These are phyloP conservation scores for Trachemys scripta DNA, from an alignment of 2,113 vertebrate species.

Conservation along the genomic window DNA sequence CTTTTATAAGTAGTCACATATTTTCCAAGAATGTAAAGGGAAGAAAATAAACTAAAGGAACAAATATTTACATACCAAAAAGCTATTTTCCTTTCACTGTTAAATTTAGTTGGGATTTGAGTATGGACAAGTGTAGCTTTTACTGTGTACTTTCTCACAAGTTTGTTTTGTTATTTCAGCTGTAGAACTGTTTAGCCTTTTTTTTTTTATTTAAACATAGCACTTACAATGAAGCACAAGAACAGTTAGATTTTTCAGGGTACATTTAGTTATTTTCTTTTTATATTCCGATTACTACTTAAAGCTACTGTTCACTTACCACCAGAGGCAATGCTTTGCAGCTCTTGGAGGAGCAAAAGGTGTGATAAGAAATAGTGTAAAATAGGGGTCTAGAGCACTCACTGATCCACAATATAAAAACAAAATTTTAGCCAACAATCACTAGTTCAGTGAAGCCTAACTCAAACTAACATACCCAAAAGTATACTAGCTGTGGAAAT, in stretches of 20 bases:
- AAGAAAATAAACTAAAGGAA: background rate
- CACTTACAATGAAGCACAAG: background rate
- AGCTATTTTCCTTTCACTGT: constrained; percentile 15
- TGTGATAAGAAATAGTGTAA: background rate
- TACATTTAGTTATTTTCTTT: background rate
- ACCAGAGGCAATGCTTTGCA: constrained; percentile 2
- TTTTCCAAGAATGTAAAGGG: background rate
- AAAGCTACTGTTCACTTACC: constrained; percentile 1
- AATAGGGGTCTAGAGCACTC: constrained; percentile 25
- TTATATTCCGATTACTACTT: background rate
- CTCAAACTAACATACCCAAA: constrained; percentile 42
- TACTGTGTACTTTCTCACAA: background rate
- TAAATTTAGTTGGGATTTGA: constrained; percentile 10
- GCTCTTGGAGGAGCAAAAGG: constrained; percentile 8
- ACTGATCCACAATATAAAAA: constrained; percentile 37
- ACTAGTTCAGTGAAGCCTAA: constrained; percentile 54
- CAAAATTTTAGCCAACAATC: constrained; percentile 43
- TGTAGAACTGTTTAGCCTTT: background rate
- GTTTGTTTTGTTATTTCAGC: background rate
- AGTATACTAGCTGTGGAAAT: constrained; percentile 20
- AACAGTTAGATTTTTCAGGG: background rate
- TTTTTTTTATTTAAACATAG: background rate
- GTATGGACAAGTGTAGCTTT: background rate
- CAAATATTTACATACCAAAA: background rate
- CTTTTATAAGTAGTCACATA: background rate